Base-by-base conservation (phyloP, 2,888 invertebrate species). In the Willowsia nigromaculata region DNA sequence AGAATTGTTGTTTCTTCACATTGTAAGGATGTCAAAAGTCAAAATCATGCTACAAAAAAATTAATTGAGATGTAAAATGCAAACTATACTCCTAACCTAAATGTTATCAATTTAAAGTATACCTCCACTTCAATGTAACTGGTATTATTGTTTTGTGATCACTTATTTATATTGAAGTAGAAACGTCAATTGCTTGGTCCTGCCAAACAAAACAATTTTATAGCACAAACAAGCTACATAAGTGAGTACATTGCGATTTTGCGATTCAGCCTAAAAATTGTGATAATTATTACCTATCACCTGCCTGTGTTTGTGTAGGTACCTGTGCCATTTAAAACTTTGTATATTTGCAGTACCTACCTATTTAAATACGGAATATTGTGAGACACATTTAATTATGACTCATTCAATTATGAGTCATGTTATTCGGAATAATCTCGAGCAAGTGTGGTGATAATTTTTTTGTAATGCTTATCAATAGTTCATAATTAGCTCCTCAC, bases 361-460 rank as follows among this genome's bases (percentile, higher is more conserved):
- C 18, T n/a, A 50, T 25, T 15, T 62, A 62, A 62, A 65, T 37
- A 65, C 33, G 65, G 25, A 37, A n/a, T 65, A 65, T 65, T 65
- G 65, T 65, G 1, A 5, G 37, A 37, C 43, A 71, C 22, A 43
- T 37, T 71, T 71, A 71, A 71, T 71, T 18, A 71, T 71, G 71
- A 71, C 11, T 71, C 71, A 68, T 40, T 33, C 33, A 68, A 33
- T 15, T 18, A 68, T 68, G 68, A 68, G 37, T 68, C 68, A 68
- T 68, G 11, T 25, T 71, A 43, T 71, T 71, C 15, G 43, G 13
- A 43, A 71, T 43, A 25, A 43, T 71, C 71, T 71, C 40, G 71
- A 43, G 22, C 22, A 43, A 71, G 71, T 13, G 65, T 68, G 65
- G 18, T 71, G 71, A 71, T 71, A 71, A 71, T 0, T 40, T 71